A percentile compares a stretch with the other conserved stretches of the same genome.
Conservation (phyloP, 2,113 vertebrate species). For the Crocuta crocuta region DNA sequence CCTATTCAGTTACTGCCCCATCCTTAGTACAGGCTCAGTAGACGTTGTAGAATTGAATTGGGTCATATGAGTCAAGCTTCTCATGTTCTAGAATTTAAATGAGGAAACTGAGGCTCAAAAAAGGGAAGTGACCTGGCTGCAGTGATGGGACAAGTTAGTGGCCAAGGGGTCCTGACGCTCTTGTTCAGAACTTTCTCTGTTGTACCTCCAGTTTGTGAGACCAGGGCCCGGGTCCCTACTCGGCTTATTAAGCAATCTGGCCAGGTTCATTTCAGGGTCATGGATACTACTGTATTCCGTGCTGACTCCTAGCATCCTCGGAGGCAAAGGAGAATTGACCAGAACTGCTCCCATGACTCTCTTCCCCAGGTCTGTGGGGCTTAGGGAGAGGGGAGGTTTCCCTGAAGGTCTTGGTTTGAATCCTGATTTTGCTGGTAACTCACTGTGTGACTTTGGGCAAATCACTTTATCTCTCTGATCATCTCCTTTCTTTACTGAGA, state of each 20-base stretch:
- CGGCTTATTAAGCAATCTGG: neutral
- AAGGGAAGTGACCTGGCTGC: neutral
- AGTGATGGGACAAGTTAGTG: neutral
- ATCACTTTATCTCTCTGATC: conserved; percentile 4
- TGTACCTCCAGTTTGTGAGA: neutral
- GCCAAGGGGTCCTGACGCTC: neutral
- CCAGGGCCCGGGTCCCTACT: neutral
- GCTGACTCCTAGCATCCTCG: neutral
- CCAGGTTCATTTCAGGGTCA: neutral
- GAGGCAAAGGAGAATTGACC: neutral
- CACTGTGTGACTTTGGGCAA: neutral
- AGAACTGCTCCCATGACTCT: neutral
- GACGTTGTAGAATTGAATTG: neutral
- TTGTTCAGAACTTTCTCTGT: neutral
- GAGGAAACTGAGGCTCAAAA: neutral
- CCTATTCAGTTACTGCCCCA: neutral
- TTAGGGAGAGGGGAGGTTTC: too few species aligned
- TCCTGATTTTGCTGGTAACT: neutral
- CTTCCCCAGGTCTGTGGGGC: neutral
- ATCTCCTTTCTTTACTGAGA: conserved; percentile 10
- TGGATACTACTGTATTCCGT: neutral
- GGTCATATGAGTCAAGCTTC: neutral
- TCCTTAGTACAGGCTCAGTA: neutral
- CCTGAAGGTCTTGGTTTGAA: neutral
- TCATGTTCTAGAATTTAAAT: neutral